Percentiles rank a stretch among this genome's conserved stretches.
These are phyloP conservation scores for Drosophila kambysellisi DNA, from an alignment of 2,888 invertebrate genomes.

Conservation along the genomic window DNA sequence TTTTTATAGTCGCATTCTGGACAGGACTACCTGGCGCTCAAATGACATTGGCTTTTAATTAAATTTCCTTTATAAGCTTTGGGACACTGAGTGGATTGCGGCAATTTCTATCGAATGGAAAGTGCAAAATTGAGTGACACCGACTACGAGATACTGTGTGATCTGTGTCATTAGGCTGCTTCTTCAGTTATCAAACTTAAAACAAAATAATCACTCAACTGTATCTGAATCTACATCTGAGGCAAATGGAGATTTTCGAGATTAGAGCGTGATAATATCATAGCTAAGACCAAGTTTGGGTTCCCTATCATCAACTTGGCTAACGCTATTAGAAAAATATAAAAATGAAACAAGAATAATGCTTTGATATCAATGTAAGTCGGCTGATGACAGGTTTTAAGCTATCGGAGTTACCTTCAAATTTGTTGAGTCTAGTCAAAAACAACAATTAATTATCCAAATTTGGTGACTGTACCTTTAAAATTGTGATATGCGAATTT, in stretches of 20 bases:
- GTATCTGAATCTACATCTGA: not conserved
- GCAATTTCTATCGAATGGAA: not conserved
- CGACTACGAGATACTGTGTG: not conserved
- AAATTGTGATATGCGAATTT: not conserved
- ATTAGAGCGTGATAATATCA: no score
- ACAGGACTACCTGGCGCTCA: slow-evolving; percentile 11
- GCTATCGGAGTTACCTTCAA: no score
- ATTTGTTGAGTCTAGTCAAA: not conserved
- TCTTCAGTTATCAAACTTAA: not conserved
- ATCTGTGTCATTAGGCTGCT: not conserved
- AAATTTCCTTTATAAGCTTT: slow-evolving; percentile 10
- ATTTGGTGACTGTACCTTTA: not conserved
- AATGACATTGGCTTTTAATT: slow-evolving; percentile 15
- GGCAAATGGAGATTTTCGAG: not conserved
- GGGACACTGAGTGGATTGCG: not conserved
- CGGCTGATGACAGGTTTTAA: no score
- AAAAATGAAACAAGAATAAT: no score
- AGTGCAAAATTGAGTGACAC: not conserved
- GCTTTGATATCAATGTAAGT: no score
- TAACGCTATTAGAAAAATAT: no score
- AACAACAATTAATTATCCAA: not conserved
- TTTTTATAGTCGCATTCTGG: no score
- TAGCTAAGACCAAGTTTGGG: no score
- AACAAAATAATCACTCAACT: not conserved
- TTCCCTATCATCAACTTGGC: no score